These are phyloP conservation scores for Drosophila suboccidentalis DNA, from an alignment of 2,888 invertebrate species.

Conservation along the genomic window DNA sequence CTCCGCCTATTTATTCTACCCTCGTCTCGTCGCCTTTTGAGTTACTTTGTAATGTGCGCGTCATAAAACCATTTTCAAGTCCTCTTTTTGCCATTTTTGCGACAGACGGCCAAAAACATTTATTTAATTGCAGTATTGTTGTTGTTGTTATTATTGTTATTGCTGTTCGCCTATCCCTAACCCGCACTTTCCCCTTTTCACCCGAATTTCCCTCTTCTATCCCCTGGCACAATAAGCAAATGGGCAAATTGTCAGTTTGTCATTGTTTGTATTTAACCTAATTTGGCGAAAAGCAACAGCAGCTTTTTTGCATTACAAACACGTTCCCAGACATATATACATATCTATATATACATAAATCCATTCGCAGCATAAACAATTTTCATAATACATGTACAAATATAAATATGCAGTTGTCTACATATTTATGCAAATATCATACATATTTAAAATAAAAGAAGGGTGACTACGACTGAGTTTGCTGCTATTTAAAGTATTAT, in stretches of 20 bases:
- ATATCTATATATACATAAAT: slow-evolving; percentile 43
- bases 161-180: slow-evolving; percentile 10
- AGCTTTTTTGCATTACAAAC: slow-evolving; percentile 65
- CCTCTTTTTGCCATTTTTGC: slow-evolving; percentile 51
- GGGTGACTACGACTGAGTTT: neutral
- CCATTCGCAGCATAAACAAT: slow-evolving; percentile 33
- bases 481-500: neutral
- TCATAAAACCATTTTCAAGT: slow-evolving; percentile 60
- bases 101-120: slow-evolving; percentile 62
- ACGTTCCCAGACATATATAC: slow-evolving; percentile 49
- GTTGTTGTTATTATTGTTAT: neutral
- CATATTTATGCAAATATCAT: slow-evolving; percentile 29
- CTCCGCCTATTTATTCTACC: neutral
- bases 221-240: slow-evolving; percentile 17
- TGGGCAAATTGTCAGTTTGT: slow-evolving; percentile 60
- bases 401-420: slow-evolving; percentile 5
- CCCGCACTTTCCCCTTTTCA: slow-evolving; percentile 7
- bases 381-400: slow-evolving; percentile 14
- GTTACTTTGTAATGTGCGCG: slow-evolving; percentile 40
- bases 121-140: slow-evolving; percentile 67
- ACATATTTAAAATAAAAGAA: neutral
- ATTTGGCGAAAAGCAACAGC: slow-evolving; percentile 54
- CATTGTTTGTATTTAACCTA: slow-evolving; percentile 69
- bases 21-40: slow-evolving; percentile 9
- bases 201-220: neutral